Base-by-base conservation (phyloP, 2,888 invertebrate species). In the Tenthredo scrophulariae region DNA sequence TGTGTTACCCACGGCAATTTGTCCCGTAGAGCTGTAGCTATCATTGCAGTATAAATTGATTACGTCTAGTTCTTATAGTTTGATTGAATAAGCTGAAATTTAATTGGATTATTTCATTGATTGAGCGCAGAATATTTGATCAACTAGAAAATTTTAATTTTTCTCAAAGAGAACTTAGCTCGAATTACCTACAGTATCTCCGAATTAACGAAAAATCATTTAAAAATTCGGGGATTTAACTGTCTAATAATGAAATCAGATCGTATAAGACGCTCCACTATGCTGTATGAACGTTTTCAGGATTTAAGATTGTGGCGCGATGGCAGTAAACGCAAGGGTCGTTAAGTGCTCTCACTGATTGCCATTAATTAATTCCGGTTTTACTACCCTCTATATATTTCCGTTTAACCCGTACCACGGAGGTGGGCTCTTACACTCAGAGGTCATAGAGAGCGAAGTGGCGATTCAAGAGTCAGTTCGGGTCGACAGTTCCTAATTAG, bases 361-460 rank as follows among this genome's bases (percentile, higher is more conserved):
- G 86, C 86, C 85, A 86, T 87, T 88, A 87, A 89, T 89, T 89
- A 88, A 89, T 88, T 88, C 86, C 86, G 86, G 84, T 85, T 87
- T 87, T 84, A 86, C 85, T 84, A 86, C 70, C 87, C 82, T 77
- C 85, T 84, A 84, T 86, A 85, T 86, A 86, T 86, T 86, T 87
- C 86, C 84, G 72, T 85, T 86, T 85, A 79, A 84, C 85, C 85
- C 80, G 77, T 72, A 85, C 80, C 77, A 77, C 33, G 18, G 77
- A 33, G 50, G 29, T 50, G 22, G 62, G 37, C 37, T 37, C 62
- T 80, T 62, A 80, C 80, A 80, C 22, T 80, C 79, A 50, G 37
- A 62, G 79, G 37, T 58, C 79, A 62, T 62, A 22, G 62, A 80
- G 33, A 40, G n/a, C 77, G 54, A 54, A 77, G 79, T 80, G 79